These are phyloP conservation scores for Meda fulgida DNA, from an alignment of 2,797 vertebrate species.

Conservation along the genomic window DNA sequence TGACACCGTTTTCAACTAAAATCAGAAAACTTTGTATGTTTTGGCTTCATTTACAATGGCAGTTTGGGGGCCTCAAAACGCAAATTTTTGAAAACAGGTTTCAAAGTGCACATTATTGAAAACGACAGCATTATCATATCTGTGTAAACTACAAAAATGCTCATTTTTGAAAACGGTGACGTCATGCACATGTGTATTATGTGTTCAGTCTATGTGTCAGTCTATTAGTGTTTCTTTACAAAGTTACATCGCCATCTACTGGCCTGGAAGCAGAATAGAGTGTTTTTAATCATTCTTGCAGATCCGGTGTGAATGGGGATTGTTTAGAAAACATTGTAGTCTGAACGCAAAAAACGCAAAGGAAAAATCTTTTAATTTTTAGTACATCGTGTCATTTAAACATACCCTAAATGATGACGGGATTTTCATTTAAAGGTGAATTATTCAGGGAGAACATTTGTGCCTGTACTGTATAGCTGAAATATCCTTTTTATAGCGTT, in stretches of 20 bases:
- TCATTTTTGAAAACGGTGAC: no score
- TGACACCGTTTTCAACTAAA: no score
- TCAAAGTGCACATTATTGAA: no score
- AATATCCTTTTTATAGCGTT: constrained; percentile 36
- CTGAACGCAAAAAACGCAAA: neutral
- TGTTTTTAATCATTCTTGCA: neutral
- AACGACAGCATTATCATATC: neutral
- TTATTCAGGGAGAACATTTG: constrained; percentile 10
- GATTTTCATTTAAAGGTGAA: neutral
- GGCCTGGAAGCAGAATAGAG: neutral
- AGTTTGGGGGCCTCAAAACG: no score
- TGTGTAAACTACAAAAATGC: neutral
- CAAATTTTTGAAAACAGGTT: no score
- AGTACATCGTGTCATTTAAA: neutral
- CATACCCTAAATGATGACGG: neutral
- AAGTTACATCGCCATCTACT: neutral
- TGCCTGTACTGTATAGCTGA: constrained; percentile 34
- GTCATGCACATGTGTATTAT: neutral
- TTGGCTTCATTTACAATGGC: no score
- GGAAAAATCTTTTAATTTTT: neutral
- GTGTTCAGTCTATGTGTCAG: neutral
- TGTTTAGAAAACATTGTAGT: neutral
- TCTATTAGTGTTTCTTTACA: neutral
- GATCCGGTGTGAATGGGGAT: neutral
- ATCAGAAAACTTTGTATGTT: no score